These are phyloP conservation scores for Vannuccia rotundouncinata DNA, from an alignment of 2,888 invertebrate genomes.

Conservation along the genomic window DNA sequence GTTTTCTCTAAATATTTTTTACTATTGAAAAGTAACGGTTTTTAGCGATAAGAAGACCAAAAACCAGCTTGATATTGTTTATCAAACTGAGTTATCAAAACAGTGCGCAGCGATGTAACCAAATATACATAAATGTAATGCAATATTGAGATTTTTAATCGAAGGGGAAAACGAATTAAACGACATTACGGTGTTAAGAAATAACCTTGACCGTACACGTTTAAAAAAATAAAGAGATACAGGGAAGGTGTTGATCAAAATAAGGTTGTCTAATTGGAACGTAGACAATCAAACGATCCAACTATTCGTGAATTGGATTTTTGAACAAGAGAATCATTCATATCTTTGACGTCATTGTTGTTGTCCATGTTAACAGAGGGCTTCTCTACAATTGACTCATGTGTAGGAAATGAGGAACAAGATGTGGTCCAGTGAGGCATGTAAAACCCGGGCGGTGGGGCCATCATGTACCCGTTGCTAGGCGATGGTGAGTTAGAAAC, in stretches of 20 bases:
- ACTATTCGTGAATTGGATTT: not conserved
- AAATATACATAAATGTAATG: not conserved
- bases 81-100: conserved; percentile 1
- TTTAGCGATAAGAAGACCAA: not conserved
- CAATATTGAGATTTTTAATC: too few species aligned
- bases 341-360: not conserved
- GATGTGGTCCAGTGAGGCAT: not conserved
- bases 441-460: not conserved
- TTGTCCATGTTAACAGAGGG: not conserved
- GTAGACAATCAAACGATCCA: not conserved
- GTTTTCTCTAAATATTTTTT: too few species aligned
- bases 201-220: too few species aligned
- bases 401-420: not conserved
- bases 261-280: not conserved
- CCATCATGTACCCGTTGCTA: not conserved
- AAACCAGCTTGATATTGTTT: not conserved
- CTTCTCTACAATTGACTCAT: not conserved
- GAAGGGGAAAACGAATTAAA: too few species aligned
- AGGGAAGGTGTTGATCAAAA: not conserved
- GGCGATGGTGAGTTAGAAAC: conserved; percentile 8
- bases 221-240: not conserved
- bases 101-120: not conserved
- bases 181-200: not conserved
- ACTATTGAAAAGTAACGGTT: not conserved
- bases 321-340: not conserved